Conservation (phyloP, 1,140 invertebrate species). For the Drosophila albomicans region DNA sequence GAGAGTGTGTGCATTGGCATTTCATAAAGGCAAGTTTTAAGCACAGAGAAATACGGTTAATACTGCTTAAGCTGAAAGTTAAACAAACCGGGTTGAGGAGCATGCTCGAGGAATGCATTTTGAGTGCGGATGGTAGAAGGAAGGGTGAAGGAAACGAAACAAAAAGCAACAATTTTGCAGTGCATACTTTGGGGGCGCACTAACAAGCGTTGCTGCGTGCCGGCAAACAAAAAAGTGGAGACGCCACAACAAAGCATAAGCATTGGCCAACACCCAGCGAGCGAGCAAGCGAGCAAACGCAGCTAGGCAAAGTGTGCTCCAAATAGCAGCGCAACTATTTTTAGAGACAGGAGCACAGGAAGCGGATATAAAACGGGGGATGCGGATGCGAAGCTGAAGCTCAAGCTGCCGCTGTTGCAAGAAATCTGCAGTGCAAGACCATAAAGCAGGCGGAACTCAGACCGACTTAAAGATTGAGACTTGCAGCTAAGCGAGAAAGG, state of each 20-base stretch:
- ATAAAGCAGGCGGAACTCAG: slow-evolving; percentile 47
- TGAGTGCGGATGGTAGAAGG: background rate
- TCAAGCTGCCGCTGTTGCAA: slow-evolving; percentile 36
- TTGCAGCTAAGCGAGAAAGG: slow-evolving; percentile 18
- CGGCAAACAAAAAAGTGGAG: slow-evolving; percentile 66
- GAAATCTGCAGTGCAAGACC: slow-evolving; percentile 46
- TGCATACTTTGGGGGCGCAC: slow-evolving; percentile 61
- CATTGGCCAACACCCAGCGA: slow-evolving; percentile 47
- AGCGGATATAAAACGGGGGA: slow-evolving; percentile 41
- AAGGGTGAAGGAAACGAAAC: slow-evolving; percentile 19
- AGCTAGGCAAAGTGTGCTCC: slow-evolving; percentile 41
- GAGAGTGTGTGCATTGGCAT: slow-evolving; percentile 21
- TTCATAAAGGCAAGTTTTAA: slow-evolving; percentile 15
- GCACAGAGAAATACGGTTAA: slow-evolving; percentile 6
- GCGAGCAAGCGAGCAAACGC: no score
- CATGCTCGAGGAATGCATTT: slow-evolving; percentile 4
- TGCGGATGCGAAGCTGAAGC: slow-evolving; percentile 55
- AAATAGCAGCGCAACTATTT: slow-evolving; percentile 74
- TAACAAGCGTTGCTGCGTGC: slow-evolving; percentile 74
- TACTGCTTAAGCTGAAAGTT: slow-evolving; percentile 21
- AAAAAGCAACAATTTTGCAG: slow-evolving; percentile 62
- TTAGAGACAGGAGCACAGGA: slow-evolving; percentile 55
- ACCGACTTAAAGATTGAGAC: slow-evolving; percentile 65
- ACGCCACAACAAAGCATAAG: slow-evolving; percentile 51
- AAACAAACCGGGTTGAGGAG: background rate